phyloP scores from a whole-genome alignment of 2,888 invertebrate species.

The Lycaena phlaeas region DNA sequence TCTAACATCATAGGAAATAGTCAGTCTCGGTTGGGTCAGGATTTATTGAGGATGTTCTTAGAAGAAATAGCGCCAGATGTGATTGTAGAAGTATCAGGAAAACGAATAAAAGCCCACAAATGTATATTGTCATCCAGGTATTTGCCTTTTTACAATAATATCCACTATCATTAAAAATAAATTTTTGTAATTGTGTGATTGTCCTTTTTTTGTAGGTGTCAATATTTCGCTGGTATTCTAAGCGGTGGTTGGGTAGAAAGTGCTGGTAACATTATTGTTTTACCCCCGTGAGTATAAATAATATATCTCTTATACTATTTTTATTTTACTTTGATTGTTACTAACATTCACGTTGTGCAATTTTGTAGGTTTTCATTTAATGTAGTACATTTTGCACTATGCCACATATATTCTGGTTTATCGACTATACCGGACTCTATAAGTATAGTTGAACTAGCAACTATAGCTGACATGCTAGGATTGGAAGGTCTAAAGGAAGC shows the following conservation, averaged over 20 bases:
- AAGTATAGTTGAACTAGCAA: constrained; percentile 88
- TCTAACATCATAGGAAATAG: constrained; percentile 54
- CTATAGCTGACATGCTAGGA: constrained; percentile 90
- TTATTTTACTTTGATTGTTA: background rate
- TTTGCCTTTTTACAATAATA: no score
- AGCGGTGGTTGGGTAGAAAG: constrained; percentile 88
- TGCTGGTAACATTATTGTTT: constrained; percentile 85
- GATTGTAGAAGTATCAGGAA: constrained; percentile 86
- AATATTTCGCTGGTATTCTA: constrained; percentile 93
- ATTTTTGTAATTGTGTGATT: no score
- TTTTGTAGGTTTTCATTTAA: constrained; percentile 82
- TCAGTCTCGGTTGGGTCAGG: constrained; percentile 83
- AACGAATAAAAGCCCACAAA: constrained; percentile 90
- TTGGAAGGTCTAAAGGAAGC: constrained; percentile 94
- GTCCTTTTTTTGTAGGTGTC: constrained; percentile 77
- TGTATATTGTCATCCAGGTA: constrained; percentile 88
- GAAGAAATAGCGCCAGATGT: constrained; percentile 94
- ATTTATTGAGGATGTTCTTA: constrained; percentile 90
- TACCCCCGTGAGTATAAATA: constrained; percentile 82
- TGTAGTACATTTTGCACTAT: constrained; percentile 91
- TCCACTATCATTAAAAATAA: no score
- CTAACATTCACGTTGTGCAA: constrained; percentile 12
- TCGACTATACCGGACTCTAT: constrained; percentile 90
- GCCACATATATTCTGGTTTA: constrained; percentile 95
- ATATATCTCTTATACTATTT: background rate